Conservation (phyloP, 2,888 invertebrate genomes). For the Phasia obesa region DNA sequence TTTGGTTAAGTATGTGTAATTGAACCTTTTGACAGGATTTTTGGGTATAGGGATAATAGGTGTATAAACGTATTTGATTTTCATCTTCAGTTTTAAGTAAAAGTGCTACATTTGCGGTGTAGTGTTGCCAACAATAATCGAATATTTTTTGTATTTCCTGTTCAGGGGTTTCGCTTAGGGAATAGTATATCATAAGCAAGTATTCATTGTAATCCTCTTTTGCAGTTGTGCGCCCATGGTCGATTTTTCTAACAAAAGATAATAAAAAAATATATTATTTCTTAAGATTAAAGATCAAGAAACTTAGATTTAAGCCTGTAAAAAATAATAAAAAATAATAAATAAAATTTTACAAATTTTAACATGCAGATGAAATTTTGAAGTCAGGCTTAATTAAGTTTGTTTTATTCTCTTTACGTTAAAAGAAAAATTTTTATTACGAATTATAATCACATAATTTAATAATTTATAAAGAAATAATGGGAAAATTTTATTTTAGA, state of each 20-base stretch:
- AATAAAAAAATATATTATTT: background rate
- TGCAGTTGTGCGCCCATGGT: slow-evolving; percentile 19
- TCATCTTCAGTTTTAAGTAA: slow-evolving; percentile 16
- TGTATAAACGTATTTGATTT: slow-evolving; percentile 38
- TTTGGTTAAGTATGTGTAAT: slow-evolving; percentile 1
- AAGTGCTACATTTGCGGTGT: slow-evolving; percentile 60
- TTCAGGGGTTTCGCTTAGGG: background rate
- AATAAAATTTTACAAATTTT: no score
- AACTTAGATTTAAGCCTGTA: no score
- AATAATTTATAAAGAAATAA: no score
- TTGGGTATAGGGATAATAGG: slow-evolving; percentile 64
- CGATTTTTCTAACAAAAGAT: slow-evolving; percentile 45
- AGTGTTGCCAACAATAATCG: slow-evolving; percentile 64
- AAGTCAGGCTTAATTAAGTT: no score
- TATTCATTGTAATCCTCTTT: slow-evolving; percentile 59
- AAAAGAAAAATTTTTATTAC: no score
- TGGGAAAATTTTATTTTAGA: no score
- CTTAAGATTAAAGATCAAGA: no score
- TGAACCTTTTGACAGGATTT: slow-evolving; percentile 37
- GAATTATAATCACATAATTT: no score
- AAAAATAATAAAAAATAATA: no score
- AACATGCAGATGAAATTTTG: no score
- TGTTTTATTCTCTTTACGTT: no score
- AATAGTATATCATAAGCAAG: slow-evolving; percentile 49
- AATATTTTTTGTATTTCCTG: slow-evolving; percentile 59